A percentile compares a stretch with the other conserved stretches of the same genome.
Evolutionary conservation across 2,888 invertebrate species (phyloP).

Genomic region (Pristionchus mayeri): DNA sequence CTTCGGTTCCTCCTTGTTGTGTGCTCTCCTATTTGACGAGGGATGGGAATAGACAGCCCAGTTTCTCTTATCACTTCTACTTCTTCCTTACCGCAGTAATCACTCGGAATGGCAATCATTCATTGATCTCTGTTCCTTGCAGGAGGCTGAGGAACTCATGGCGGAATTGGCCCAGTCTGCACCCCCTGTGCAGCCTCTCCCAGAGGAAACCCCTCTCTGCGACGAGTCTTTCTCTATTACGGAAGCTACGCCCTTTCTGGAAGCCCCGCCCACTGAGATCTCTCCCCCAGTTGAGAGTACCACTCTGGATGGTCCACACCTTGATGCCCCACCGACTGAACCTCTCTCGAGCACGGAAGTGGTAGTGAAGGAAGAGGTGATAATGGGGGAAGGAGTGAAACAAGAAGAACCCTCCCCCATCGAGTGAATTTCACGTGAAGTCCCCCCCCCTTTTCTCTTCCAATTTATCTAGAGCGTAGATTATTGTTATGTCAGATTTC

Average conservation of each 20-base stretch:
- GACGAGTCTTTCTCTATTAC: neutral
- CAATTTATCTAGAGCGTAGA: constrained; percentile 7
- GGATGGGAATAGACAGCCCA: no score
- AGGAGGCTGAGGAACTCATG: neutral
- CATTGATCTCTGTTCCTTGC: constrained; percentile 8
- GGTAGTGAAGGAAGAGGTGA: neutral
- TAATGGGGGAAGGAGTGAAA: neutral
- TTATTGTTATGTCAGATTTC: neutral
- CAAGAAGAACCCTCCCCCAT: neutral
- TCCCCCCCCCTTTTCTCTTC: neutral
- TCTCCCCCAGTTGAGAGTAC: neutral
- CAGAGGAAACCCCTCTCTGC: neutral
- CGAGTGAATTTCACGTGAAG: constrained; percentile 6
- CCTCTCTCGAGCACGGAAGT: neutral
- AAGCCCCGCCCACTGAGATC: neutral
- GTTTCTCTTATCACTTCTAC: neutral
- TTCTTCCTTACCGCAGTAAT: neutral
- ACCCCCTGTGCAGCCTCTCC: neutral
- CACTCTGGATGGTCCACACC: neutral
- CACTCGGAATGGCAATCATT: constrained; percentile 26
- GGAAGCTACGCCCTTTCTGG: neutral
- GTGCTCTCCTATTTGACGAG: neutral
- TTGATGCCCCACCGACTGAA: neutral
- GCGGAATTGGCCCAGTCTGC: neutral
- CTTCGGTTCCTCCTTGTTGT: neutral